Conservation (phyloP, 2,113 vertebrate genomes). For the Columba livia region DNA sequence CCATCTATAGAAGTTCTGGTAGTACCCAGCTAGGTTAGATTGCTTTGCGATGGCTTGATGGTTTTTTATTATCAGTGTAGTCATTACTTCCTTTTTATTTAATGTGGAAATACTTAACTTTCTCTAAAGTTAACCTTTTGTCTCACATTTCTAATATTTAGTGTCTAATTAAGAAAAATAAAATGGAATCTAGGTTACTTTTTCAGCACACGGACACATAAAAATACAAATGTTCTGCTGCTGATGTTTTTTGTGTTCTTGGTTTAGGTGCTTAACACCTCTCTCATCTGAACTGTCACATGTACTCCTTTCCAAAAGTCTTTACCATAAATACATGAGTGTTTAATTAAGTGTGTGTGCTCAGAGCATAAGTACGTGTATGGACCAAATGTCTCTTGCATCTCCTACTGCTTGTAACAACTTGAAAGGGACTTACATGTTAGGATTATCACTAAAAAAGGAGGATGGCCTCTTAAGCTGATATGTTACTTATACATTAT, state of each 20-base stretch:
- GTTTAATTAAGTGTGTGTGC: not conserved
- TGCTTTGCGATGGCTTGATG: not conserved
- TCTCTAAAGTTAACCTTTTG: not conserved
- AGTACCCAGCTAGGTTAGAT: not conserved
- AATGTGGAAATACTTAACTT: not conserved
- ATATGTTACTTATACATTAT: not conserved
- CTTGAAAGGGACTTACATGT: not conserved
- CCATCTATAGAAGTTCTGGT: not conserved
- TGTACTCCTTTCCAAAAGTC: not conserved
- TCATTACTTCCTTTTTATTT: not conserved
- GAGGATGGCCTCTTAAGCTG: not conserved
- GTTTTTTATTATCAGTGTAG: not conserved
- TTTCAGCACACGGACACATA: accelerated
- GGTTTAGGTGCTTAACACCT: not conserved
- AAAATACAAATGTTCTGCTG: not conserved
- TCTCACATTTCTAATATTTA: not conserved
- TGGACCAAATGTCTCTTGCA: not conserved
- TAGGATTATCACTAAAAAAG: not conserved
- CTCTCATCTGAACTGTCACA: not conserved
- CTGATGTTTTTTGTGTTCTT: not conserved
- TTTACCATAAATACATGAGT: not conserved
- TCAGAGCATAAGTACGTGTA: not conserved
- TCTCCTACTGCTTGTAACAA: not conserved
- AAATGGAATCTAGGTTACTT: not conserved
- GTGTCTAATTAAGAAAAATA: not conserved